A percentile compares a stretch with the other conserved stretches of the same genome.
These are phyloP conservation scores for Aurelia sp. DNA, from an alignment of 30 jellyfish, hydroid and myxozoan species.

Conservation along the genomic window DNA sequence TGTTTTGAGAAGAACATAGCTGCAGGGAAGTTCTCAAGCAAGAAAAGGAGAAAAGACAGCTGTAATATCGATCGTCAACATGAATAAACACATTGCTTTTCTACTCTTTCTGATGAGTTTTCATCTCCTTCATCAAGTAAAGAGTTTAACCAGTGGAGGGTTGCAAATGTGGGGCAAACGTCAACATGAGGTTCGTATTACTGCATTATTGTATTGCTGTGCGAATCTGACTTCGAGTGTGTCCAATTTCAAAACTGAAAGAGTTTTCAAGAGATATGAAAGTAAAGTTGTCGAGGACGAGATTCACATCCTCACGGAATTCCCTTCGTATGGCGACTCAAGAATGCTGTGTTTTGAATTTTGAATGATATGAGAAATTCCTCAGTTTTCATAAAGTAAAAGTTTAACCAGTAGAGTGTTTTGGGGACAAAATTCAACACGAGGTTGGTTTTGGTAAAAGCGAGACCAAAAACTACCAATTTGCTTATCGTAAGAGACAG, in stretches of 20 bases:
- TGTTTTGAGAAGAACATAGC: no score
- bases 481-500: not conserved
- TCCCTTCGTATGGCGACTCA: no score
- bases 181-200: conserved; percentile 39
- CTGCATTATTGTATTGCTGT: not conserved
- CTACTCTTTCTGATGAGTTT: conserved; percentile 4
- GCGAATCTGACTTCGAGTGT: no score
- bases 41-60: not conserved
- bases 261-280: no score
- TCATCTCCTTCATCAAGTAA: conserved; percentile 2
- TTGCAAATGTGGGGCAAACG: conserved; percentile 73
- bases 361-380: no score
- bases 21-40: no score
- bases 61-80: not conserved
- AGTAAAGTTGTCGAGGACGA: no score
- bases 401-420: conserved; percentile 59
- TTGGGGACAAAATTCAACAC: conserved; percentile 64
- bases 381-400: not conserved
- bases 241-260: no score
- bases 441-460: conserved; percentile 23
- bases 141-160: conserved; percentile 60
- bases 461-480: not conserved
- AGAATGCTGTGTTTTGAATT: no score
- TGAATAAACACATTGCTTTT: conserved; percentile 3
- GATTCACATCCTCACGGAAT: no score